Base-by-base conservation (phyloP, 2,888 invertebrate genomes). In the Microctonus hyperodae region DNA sequence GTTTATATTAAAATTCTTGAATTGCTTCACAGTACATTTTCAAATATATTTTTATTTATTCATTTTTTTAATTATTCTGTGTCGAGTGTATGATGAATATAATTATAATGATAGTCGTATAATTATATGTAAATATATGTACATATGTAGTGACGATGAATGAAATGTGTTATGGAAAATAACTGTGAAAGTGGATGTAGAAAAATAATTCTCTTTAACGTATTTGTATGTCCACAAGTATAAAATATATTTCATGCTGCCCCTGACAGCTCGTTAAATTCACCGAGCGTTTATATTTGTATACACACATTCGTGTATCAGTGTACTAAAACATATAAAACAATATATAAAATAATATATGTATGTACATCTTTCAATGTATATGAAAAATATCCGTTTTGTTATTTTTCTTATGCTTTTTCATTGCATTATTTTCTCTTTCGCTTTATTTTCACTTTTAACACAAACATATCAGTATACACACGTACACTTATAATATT, bases 191-290 rank as follows among this genome's bases (percentile, higher is more conserved):
- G 16, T 33, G 33, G 33, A n/a, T 33, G 28, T 33, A 10, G 20
- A 22, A 57, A 57, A 13, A 35, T 57, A 20, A 23, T 51, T 25
- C 51, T 51, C 51, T 16, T 58, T 25, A 58, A 37, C 31, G 58
- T 20, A 58, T 58, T 58, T 58, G 16, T 16, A 44, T 58, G 37
- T 40, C 40, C 58, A 37, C 20, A 16, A 20, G 22, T 51, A 40
- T 58, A 40, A 58, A 58, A 35, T 40, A 25, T n/a, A 58, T 58
- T 58, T 58, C 35, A 58, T 25, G 25, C 31, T 51, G 51, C 25
- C 25, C 20, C 22, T 58, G 58, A 58, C 58, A 58, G 58, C 58
- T 58, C 58, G 58, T 58, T 58, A 37, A 37, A 58, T 58, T 37
- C 16, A 58, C 58, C n/a, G 58, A 37, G 58, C 31, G 7, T 58